A percentile compares a stretch with the other conserved stretches of the same genome.
Evolutionary conservation across 2,113 vertebrate genomes (phyloP).

Genomic region (Oryzias curvinotus): DNA sequence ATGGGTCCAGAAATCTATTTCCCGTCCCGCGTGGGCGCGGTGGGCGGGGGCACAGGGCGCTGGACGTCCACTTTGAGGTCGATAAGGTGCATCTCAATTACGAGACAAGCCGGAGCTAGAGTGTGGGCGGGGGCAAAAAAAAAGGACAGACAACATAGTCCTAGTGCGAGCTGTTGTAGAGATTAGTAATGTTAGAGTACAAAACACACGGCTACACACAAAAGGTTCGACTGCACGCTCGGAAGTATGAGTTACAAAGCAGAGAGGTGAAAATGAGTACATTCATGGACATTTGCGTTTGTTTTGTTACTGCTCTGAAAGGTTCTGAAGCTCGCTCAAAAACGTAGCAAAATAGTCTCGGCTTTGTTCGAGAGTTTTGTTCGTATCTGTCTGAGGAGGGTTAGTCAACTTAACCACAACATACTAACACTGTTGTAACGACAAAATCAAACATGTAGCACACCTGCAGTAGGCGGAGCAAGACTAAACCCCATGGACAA

Average conservation of each 20-base stretch:
- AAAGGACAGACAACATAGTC: constrained; percentile 45
- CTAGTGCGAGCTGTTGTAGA: constrained; percentile 51
- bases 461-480: constrained; percentile 38
- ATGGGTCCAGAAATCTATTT: background rate
- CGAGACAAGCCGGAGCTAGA: constrained; percentile 66
- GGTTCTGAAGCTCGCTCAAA: constrained; percentile 41
- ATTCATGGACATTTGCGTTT: constrained; percentile 63
- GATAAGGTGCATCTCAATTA: constrained; percentile 72
- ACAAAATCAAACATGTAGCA: constrained; percentile 40
- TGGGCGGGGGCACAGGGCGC: constrained; percentile 18
- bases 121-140: constrained; percentile 11
- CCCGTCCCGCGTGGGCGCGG: background rate
- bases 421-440: constrained; percentile 27
- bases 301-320: too few species aligned
- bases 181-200: constrained; percentile 71
- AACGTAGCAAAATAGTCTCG: constrained; percentile 60
- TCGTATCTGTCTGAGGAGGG: constrained; percentile 37
- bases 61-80: constrained; percentile 48
- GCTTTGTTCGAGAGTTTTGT: constrained; percentile 64
- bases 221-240: constrained; percentile 62
- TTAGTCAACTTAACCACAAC: constrained; percentile 47
- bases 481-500: constrained; percentile 41
- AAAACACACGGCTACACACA: constrained; percentile 62
- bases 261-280: constrained; percentile 71
- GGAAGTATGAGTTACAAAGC: constrained; percentile 72